Percentiles rank a stretch among this genome's conserved stretches.
phyloP scores from a whole-genome alignment of 2,888 invertebrate species.

The Chalcosyrphus nemorum region DNA sequence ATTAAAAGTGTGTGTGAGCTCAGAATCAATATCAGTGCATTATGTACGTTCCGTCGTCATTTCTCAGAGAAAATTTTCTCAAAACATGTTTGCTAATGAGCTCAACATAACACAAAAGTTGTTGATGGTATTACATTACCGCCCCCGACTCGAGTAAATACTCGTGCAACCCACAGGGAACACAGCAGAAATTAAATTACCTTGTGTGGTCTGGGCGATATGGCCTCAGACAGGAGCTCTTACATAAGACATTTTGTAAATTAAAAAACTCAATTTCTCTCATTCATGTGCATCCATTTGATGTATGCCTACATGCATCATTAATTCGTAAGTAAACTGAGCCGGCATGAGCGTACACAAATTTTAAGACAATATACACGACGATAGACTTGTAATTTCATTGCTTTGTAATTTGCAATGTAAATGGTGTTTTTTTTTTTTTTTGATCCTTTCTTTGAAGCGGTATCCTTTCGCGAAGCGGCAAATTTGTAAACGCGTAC shows the following conservation, averaged over 20 bases:
- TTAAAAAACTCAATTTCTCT: not conserved
- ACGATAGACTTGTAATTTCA: slow-evolving; percentile 27
- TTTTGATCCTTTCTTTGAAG: slow-evolving; percentile 5
- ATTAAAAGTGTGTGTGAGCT: too few species aligned
- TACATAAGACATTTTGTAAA: not conserved
- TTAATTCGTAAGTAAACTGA: not conserved
- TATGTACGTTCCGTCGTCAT: not conserved
- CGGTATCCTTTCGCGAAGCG: slow-evolving; percentile 7
- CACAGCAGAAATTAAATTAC: not conserved
- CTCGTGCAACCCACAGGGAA: not conserved
- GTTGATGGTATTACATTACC: not conserved
- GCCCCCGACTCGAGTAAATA: not conserved
- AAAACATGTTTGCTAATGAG: slow-evolving; percentile 16
- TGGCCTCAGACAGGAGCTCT: not conserved
- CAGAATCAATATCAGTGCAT: not conserved
- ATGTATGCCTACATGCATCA: not conserved
- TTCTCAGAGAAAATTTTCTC: not conserved
- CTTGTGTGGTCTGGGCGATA: not conserved
- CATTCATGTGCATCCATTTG: not conserved
- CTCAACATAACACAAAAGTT: not conserved
- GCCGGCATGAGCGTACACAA: not conserved
- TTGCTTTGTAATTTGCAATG: slow-evolving; percentile 34
- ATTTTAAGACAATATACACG: slow-evolving; percentile 12
- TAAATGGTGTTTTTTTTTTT: slow-evolving; percentile 23
- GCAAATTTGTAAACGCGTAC: not conserved